These are phyloP conservation scores for Rhagologus leucostigma DNA, from an alignment of 2,113 vertebrate genomes.

Conservation along the genomic window DNA sequence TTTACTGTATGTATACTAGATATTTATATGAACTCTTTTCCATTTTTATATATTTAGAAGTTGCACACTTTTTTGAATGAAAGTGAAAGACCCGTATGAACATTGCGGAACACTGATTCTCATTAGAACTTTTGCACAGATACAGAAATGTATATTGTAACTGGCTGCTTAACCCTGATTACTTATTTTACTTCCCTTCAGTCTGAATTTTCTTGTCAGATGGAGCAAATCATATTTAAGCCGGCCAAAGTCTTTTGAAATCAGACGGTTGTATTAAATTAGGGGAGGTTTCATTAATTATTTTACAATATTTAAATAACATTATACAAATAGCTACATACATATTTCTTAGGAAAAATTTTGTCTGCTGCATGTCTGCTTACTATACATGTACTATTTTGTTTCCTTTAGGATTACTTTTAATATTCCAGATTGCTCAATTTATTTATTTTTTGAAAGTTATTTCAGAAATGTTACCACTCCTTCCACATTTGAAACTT, in stretches of 20 bases:
- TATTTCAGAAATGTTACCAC: background rate
- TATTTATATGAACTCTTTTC: background rate
- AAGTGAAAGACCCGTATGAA: background rate
- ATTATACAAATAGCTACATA: background rate
- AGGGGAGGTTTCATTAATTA: background rate
- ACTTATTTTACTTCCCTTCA: background rate
- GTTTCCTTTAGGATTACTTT: background rate
- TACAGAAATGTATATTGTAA: background rate
- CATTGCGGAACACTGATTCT: background rate
- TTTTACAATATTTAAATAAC: background rate
- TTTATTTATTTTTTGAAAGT: background rate
- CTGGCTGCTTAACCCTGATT: background rate
- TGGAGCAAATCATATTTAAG: background rate
- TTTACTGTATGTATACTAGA: background rate
- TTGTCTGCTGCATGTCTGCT: background rate
- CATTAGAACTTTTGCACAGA: background rate
- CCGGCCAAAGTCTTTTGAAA: background rate
- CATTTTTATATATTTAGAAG: background rate
- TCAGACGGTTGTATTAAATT: background rate
- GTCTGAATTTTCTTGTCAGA: background rate
- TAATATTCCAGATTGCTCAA: background rate
- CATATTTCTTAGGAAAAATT: background rate
- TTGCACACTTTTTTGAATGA: background rate
- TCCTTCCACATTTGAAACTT: background rate
- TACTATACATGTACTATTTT: background rate